Percentiles rank a stretch among this genome's conserved stretches.
Evolutionary conservation across 2,113 vertebrate species (phyloP).

Genomic region (Gyps fulvus): DNA sequence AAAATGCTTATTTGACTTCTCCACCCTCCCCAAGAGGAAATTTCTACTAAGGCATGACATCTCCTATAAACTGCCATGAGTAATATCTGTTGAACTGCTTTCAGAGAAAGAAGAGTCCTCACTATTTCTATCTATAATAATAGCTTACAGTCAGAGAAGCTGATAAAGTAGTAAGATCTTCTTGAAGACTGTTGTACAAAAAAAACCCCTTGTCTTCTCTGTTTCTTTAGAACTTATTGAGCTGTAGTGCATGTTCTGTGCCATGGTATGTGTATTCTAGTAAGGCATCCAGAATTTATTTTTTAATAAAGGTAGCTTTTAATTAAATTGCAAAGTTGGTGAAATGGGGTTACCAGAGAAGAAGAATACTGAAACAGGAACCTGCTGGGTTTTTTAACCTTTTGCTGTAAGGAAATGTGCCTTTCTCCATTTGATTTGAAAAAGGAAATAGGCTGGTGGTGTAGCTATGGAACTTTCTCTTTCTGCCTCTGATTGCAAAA

Average conservation of each 20-base stretch:
- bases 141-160: not conserved
- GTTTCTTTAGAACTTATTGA: not conserved
- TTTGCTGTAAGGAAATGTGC: slow-evolving; percentile 71
- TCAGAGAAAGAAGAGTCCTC: not conserved
- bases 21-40: slow-evolving; percentile 3
- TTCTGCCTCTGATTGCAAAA: slow-evolving; percentile 43
- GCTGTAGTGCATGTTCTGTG: not conserved
- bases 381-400: slow-evolving; percentile 63
- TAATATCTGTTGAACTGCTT: not conserved
- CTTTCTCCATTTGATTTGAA: slow-evolving; percentile 75
- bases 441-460: slow-evolving; percentile 65
- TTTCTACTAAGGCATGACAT: slow-evolving; percentile 4
- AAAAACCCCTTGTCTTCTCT: not conserved
- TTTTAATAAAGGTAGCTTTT: not conserved
- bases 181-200: not conserved
- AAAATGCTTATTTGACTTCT: not conserved
- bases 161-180: not conserved
- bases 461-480: slow-evolving; percentile 72
- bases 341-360: not conserved
- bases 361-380: slow-evolving; percentile 75
- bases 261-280: not conserved
- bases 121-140: not conserved
- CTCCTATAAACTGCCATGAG: not conserved
- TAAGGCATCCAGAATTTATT: not conserved
- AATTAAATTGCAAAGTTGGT: not conserved